phyloP scores from a whole-genome alignment of 2,888 invertebrate genomes.

The Helleia helle region DNA sequence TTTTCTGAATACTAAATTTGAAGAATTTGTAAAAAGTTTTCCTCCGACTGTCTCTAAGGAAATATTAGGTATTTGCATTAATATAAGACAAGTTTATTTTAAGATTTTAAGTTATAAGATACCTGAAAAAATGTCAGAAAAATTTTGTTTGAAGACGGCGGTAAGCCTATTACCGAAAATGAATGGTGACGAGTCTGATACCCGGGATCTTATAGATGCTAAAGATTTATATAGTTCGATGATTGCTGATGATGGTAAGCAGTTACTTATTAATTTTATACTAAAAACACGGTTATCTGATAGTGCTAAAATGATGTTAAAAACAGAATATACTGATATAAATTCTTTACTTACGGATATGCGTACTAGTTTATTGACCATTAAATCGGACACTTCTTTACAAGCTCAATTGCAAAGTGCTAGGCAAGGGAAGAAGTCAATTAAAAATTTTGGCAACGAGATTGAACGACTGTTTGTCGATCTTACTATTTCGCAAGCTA shows the following conservation, averaged over 20 bases:
- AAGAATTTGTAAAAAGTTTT: no score
- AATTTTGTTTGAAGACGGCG: not conserved
- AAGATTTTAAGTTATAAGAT: no score
- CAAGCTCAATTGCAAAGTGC: constrained; percentile 9
- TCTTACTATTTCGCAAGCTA: constrained; percentile 21
- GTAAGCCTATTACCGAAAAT: not conserved
- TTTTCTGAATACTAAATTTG: no score
- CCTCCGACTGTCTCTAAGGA: no score
- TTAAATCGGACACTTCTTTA: constrained; percentile 9
- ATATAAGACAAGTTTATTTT: no score
- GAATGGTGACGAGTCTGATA: not conserved
- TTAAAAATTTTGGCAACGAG: no score
- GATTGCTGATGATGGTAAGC: constrained; percentile 1
- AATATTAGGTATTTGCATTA: no score
- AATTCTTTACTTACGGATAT: not conserved
- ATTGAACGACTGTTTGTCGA: constrained; percentile 18
- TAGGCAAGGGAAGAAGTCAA: no score
- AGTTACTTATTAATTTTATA: constrained; percentile 1
- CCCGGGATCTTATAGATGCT: not conserved
- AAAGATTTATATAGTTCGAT: constrained; percentile 2
- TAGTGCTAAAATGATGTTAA: not conserved
- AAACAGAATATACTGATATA: not conserved
- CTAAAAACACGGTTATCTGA: not conserved
- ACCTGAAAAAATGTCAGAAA: not conserved
- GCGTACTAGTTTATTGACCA: not conserved